Percentiles rank a stretch among this genome's conserved stretches.
Evolutionary conservation across 2,113 vertebrate species (phyloP).

Genomic region (Leptocoma aspasia): DNA sequence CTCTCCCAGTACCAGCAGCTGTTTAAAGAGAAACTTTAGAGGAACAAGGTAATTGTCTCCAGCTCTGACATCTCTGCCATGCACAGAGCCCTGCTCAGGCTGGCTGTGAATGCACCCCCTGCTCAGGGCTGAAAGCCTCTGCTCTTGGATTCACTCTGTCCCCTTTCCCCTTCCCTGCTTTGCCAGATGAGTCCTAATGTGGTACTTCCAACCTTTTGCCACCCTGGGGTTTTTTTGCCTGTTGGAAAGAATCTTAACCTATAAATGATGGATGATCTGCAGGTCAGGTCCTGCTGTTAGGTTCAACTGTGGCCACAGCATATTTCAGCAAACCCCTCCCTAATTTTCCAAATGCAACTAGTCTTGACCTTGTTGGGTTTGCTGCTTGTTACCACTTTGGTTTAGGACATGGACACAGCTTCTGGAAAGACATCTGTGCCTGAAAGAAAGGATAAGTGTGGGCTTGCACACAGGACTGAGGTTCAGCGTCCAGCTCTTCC

Average conservation of each 20-base stretch:
- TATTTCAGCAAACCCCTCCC: not conserved
- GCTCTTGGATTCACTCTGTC: not conserved
- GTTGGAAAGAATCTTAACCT: not conserved
- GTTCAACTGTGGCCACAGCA: fast-evolving
- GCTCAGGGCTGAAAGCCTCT: not conserved
- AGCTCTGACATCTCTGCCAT: not conserved
- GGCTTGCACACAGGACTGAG: not conserved
- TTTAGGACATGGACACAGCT: not conserved
- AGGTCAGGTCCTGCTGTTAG: not conserved
- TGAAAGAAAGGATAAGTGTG: not conserved
- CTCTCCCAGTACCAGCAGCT: not conserved
- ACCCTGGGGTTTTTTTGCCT: not conserved
- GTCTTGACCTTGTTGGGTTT: not conserved
- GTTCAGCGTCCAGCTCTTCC: not conserved
- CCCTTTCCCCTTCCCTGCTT: not conserved
- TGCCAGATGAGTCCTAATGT: not conserved
- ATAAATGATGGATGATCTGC: not conserved
- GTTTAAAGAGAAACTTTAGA: not conserved
- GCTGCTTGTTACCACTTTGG: not conserved
- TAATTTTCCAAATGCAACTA: not conserved
- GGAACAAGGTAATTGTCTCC: not conserved
- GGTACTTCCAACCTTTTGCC: not conserved
- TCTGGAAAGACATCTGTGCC: not conserved
- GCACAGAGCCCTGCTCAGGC: not conserved
- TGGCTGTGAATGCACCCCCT: not conserved